A percentile compares a stretch with the other conserved stretches of the same genome.
These are phyloP conservation scores for Bos javanicus DNA, from an alignment of 2,113 vertebrate genomes.

Conservation along the genomic window DNA sequence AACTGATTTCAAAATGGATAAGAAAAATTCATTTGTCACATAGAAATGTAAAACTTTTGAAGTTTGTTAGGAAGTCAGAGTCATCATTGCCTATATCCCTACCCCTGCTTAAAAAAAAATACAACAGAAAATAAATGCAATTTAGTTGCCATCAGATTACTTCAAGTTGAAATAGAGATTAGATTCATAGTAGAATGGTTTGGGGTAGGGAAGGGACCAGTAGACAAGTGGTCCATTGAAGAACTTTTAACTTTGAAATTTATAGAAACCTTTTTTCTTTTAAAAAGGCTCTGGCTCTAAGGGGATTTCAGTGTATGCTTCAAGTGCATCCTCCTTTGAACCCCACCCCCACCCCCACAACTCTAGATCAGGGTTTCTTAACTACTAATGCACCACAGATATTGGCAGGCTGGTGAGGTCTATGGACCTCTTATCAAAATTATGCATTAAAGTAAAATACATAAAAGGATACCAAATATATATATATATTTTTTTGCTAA, in stretches of 20 bases:
- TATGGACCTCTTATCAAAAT: neutral
- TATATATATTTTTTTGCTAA: neutral
- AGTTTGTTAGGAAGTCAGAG: neutral
- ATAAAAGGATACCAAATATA: neutral
- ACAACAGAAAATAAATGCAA: neutral
- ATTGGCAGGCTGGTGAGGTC: neutral
- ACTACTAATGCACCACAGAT: neutral
- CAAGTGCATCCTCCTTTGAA: neutral
- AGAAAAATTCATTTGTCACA: constrained; percentile 21
- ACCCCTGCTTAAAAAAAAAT: neutral
- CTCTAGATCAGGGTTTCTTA: neutral
- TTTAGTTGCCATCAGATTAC: neutral
- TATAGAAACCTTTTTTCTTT: neutral
- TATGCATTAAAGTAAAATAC: neutral
- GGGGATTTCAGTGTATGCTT: neutral
- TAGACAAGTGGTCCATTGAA: neutral
- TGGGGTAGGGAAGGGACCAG: neutral
- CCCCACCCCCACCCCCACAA: neutral
- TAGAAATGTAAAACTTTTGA: constrained; percentile 10
- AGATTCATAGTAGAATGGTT: neutral
- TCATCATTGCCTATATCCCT: neutral
- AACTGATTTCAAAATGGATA: constrained; percentile 12
- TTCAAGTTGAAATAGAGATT: neutral
- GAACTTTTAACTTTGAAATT: neutral
- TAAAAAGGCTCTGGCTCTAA: neutral